Percentiles rank a stretch among this genome's conserved stretches.
Evolutionary conservation across 2,113 vertebrate species (phyloP).

Genomic region (Muntiacus reevesi): DNA sequence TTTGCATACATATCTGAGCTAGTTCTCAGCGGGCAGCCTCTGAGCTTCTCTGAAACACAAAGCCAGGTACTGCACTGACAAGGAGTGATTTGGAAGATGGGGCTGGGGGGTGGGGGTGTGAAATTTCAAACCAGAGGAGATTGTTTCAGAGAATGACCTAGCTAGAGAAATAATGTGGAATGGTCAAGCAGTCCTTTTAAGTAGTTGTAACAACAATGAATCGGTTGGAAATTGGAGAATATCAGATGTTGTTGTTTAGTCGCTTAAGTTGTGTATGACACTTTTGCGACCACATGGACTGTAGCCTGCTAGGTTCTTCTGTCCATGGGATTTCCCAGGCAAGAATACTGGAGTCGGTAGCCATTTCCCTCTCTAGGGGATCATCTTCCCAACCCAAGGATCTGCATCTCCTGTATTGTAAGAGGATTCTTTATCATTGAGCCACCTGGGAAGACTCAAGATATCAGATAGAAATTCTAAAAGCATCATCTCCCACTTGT

Average conservation of each 20-base stretch:
- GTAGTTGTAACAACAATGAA: neutral
- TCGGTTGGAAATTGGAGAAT: neutral
- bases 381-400: neutral
- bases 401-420: neutral
- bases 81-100: neutral
- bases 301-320: neutral
- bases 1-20: neutral
- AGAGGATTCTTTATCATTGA: neutral
- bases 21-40: neutral
- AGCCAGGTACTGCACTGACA: neutral
- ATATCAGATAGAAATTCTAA: neutral
- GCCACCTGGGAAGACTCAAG: neutral
- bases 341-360: neutral
- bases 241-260: neutral
- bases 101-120: neutral
- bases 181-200: neutral
- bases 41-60: neutral
- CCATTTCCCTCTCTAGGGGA: neutral
- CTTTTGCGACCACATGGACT: neutral
- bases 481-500: neutral
- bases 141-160: neutral
- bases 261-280: rapidly evolving
- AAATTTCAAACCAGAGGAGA: neutral
- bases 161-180: neutral
- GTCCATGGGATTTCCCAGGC: neutral